Evolutionary conservation across 1,140 invertebrate genomes (phyloP), one percentile per base, ranked within the genome.

Genomic region (Drosophila bocki): DNA sequence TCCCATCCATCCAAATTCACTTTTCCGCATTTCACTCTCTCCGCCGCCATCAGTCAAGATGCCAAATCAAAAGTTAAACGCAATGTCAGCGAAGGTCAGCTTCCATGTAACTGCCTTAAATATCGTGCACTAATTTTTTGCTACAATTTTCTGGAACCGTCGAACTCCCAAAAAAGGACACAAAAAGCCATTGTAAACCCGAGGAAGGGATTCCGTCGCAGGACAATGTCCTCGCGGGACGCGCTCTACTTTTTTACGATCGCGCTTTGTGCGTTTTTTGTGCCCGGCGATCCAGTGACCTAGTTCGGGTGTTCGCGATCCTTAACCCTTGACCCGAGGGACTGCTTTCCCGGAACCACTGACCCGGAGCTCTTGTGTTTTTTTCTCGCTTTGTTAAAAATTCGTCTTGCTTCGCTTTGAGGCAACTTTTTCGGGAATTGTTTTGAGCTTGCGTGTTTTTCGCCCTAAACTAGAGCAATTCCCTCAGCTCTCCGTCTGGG

Each of bases 21-120:
- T 29, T 39, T 62, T 39, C 50, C 19, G 19, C 32, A 61, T 58
- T 41, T 47, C 41, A 37, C 44, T 50, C 53, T 39, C 41, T 26
- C 54, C 32, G 17, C 48, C 1, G 7, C 54, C 15, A 33, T n/a
- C 68, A 85, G 78, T 85, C 78, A 90, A 90, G 75, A 81, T 90
- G 85, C 56, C 70, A 90, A 82, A 91, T 90, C 86, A 90, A 90
- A 90, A 90, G 85, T 91, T 91, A 90, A 90, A 90, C 71, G 86
- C 65, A 76, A 54, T 59, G 67, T 72, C 70, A 82, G 19, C 45
- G 71, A 82, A 90, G 84, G 75, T 47, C 78, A 60, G 6, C 11
- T 90, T 90, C 85, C 84, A 85, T 82, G 81, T 88, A 88, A 90
- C 77, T 75, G 9, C 26, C 19, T 17, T 19, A 37, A 57, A 51